phyloP scores from a whole-genome alignment of 2,797 vertebrate species.

The Anabacerthia variegaticeps region DNA sequence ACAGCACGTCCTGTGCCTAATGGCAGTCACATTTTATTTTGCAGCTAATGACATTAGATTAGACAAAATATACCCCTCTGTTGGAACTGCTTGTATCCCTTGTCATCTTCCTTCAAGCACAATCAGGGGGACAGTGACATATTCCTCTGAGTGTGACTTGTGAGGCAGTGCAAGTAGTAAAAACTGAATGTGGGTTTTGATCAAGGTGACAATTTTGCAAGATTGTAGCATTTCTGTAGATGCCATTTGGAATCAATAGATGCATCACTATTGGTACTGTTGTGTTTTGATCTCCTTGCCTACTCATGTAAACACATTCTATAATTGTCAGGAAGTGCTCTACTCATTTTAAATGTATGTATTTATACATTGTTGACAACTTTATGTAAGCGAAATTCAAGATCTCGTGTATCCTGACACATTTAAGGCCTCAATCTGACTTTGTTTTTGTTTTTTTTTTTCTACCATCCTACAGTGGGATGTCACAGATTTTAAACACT shows the following conservation, averaged over 20 bases:
- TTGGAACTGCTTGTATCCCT: neutral
- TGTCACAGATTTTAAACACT: neutral
- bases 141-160: neutral
- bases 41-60: neutral
- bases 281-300: neutral
- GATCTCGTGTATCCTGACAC: neutral
- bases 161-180: neutral
- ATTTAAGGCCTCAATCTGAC: neutral
- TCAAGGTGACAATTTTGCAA: neutral
- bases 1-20: neutral
- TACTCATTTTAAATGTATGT: neutral
- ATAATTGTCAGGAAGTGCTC: neutral
- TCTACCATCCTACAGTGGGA: neutral
- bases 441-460: neutral
- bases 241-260: neutral
- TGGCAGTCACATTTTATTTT: neutral
- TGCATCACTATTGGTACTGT: neutral
- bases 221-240: neutral
- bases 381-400: neutral
- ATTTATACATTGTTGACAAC: neutral
- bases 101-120: neutral
- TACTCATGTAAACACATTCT: neutral
- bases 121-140: neutral
- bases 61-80: neutral
- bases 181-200: neutral